These are phyloP conservation scores for Drosophila austrosaltans DNA, from an alignment of 2,888 invertebrate genomes.

Conservation along the genomic window DNA sequence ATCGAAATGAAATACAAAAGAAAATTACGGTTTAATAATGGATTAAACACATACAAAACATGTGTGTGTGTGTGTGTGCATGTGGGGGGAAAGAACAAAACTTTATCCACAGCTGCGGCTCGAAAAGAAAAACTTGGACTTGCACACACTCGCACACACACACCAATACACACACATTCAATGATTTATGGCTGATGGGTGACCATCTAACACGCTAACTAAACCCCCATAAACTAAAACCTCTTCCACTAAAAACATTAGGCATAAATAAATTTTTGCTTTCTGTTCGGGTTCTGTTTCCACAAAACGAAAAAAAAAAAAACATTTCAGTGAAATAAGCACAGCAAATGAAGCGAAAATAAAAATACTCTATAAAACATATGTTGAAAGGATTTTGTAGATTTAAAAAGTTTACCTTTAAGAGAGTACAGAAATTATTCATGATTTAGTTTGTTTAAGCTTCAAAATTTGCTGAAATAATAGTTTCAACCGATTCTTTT, in stretches of 20 bases:
- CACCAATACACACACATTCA: slow-evolving; percentile 24
- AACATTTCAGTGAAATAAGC: background rate
- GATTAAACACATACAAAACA: slow-evolving; percentile 21
- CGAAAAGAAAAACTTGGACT: slow-evolving; percentile 45
- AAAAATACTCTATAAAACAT: slow-evolving; percentile 5
- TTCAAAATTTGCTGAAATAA: too few species aligned
- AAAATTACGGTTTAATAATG: slow-evolving; percentile 36
- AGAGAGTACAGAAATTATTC: too few species aligned
- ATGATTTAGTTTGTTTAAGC: too few species aligned
- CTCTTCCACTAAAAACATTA: slow-evolving; percentile 43
- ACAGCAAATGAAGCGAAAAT: background rate
- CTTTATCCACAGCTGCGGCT: slow-evolving; percentile 56
- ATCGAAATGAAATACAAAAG: slow-evolving; percentile 10
- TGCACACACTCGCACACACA: slow-evolving; percentile 31
- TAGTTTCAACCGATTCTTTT: too few species aligned
- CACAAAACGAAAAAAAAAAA: slow-evolving; percentile 1
- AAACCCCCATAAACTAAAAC: background rate
- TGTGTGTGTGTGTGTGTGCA: background rate
- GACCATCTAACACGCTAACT: slow-evolving; percentile 12
- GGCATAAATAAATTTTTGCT: slow-evolving; percentile 69
- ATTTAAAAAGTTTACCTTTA: too few species aligned
- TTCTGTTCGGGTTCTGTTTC: slow-evolving; percentile 24
- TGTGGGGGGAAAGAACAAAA: slow-evolving; percentile 22
- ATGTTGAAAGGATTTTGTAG: background rate
- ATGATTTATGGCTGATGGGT: slow-evolving; percentile 63